Evolutionary conservation across 1,140 invertebrate genomes (phyloP), one percentile per base, ranked within the genome.

Genomic region (Aradophagus sp.): DNA sequence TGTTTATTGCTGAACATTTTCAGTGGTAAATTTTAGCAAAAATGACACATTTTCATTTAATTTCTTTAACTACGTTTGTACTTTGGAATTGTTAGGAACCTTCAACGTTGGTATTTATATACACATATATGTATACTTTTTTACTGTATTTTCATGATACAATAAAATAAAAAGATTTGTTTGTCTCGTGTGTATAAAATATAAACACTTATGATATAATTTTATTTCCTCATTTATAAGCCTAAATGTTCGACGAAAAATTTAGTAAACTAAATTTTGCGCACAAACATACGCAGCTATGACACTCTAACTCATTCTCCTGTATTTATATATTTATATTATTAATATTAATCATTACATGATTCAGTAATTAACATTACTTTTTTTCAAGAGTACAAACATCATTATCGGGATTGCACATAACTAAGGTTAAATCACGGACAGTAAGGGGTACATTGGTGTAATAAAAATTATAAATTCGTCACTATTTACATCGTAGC

Each of bases 171-270:
- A 59, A 34, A 52, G 45, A 52, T 59, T 53, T 58, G 1, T 45
- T 38, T 69, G 76, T 75, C 65, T 75, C 65, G 38, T 78, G 71
- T 82, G 77, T 78, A 79, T 79, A 83, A 83, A 82, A 82, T 80
- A 82, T n/a, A n/a, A 78, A 80, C 76, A 77, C 79, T 67, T 81
- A 77, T 80, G 66, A 79, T 81, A 79, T 76, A 80, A 79, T 78
- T 72, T 75, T 71, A 53, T 65, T 76, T 66, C 78, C 39, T 73
- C 74, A 65, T 73, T 61, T 66, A 35, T 35, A 47, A 67, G 65
- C 50, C 48, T 41, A 61, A 66, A 55, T 23, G 14, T 62, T 26
- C 34, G 56, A 67, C 34, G 34, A 52, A 58, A 50, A 73, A 58
- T 52, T 58, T 41, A 68, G 12, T 59, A 62, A 23, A 31, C 69